These are phyloP conservation scores for Sapajus apella DNA, from an alignment of 2,113 vertebrate genomes.

Conservation along the genomic window DNA sequence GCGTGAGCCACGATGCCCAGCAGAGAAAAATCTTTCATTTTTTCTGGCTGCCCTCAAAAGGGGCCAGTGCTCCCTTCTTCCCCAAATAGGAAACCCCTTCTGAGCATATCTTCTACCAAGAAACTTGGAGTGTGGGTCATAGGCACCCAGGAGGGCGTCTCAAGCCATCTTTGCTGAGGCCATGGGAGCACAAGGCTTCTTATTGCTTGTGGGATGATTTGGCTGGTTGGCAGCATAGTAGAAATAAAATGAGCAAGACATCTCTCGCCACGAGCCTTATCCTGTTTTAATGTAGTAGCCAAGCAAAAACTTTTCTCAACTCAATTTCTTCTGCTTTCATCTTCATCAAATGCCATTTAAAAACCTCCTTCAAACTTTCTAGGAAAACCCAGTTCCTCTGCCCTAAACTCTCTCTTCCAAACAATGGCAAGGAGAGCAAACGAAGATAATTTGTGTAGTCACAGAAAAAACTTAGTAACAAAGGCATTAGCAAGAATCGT, in stretches of 20 bases:
- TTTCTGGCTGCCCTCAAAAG: conserved; percentile 66
- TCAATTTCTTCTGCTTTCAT: not conserved
- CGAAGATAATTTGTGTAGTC: not conserved
- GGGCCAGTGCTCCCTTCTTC: not conserved
- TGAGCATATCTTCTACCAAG: not conserved
- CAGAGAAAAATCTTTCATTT: conserved; percentile 67
- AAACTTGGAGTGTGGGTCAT: not conserved
- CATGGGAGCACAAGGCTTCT: not conserved
- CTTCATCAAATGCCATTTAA: not conserved
- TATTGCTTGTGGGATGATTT: not conserved
- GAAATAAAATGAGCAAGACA: not conserved
- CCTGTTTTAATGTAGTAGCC: not conserved
- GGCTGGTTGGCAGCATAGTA: not conserved
- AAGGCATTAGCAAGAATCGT: not conserved
- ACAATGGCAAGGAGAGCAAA: not conserved
- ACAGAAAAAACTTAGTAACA: not conserved
- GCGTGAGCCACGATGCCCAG: too few relatives aligned
- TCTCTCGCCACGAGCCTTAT: not conserved
- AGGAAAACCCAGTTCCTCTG: not conserved
- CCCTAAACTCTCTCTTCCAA: not conserved
- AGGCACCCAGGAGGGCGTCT: not conserved
- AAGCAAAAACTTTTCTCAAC: not conserved
- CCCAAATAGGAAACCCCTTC: not conserved
- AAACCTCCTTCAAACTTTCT: not conserved
- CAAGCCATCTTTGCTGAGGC: not conserved